phyloP scores from a whole-genome alignment of 2,888 invertebrate genomes.

The Punctoribates punctum region DNA sequence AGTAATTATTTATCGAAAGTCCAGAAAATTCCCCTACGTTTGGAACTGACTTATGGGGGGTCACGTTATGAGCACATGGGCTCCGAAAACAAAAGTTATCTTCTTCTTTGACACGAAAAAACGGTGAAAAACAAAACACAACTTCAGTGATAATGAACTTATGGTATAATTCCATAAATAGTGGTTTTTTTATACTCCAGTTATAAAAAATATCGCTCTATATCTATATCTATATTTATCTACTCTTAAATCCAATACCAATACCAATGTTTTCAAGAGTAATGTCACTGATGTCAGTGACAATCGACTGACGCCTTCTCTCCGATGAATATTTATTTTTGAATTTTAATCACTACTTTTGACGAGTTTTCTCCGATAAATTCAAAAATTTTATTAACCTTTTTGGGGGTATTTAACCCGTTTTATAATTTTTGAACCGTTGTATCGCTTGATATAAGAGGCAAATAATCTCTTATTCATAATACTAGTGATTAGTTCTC shows the following conservation, averaged over 20 bases:
- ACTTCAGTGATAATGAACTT: slow-evolving; percentile 4
- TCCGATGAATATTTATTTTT: not conserved
- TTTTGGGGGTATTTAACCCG: not conserved
- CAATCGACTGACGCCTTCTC: not conserved
- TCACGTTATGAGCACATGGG: not conserved
- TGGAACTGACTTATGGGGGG: not conserved
- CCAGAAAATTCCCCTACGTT: too few relatives aligned
- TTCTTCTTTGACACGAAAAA: slow-evolving; percentile 21
- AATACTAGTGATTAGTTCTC: not conserved
- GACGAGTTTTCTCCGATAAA: not conserved
- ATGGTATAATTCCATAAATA: slow-evolving; percentile 31
- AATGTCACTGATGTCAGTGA: not conserved
- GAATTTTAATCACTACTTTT: not conserved
- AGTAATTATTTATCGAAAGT: too few relatives aligned
- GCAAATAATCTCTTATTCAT: slow-evolving; percentile 16
- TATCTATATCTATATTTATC: slow-evolving; percentile 6
- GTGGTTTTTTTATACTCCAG: not conserved
- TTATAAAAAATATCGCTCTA: not conserved
- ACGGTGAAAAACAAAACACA: not conserved
- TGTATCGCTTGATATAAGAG: not conserved
- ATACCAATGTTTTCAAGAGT: not conserved
- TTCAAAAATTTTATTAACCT: not conserved
- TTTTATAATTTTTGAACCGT: not conserved
- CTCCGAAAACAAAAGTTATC: slow-evolving; percentile 25
- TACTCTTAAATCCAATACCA: not conserved